A percentile compares a stretch with the other conserved stretches of the same genome.
Conservation (phyloP, 2,113 vertebrate species). For the Vulpes lagopus region DNA sequence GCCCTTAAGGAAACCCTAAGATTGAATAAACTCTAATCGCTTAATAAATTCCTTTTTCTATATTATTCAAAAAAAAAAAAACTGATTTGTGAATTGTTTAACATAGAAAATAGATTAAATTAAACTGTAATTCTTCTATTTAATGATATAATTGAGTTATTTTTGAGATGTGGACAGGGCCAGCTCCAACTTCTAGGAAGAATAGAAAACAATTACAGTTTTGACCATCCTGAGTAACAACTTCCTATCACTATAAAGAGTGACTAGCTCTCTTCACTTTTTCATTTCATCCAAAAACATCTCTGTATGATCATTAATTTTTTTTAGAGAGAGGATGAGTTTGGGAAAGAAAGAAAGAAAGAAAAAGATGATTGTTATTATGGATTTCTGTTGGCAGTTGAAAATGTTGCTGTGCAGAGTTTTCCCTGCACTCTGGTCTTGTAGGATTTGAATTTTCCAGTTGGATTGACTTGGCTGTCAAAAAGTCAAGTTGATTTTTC, state of each 20-base stretch:
- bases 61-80: no score
- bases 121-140: slow-evolving; percentile 4
- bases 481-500: slow-evolving; percentile 81
- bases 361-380: slow-evolving; percentile 53
- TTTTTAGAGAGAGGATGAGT: slow-evolving; percentile 7
- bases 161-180: neutral
- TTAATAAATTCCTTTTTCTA: no score
- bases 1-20: no score
- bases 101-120: slow-evolving; percentile 34
- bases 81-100: slow-evolving; percentile 11
- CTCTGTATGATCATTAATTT: neutral
- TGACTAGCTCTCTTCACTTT: neutral
- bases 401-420: slow-evolving; percentile 74
- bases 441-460: slow-evolving; percentile 85
- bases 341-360: neutral
- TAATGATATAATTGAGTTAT: slow-evolving; percentile 21
- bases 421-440: slow-evolving; percentile 78
- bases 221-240: slow-evolving; percentile 20
- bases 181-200: neutral
- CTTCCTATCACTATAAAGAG: slow-evolving; percentile 10
- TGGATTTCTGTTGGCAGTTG: slow-evolving; percentile 62
- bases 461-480: slow-evolving; percentile 84
- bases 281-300: neutral
- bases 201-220: slow-evolving; percentile 26
- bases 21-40: no score